phyloP scores from a whole-genome alignment of 2,888 invertebrate genomes.

The Actias luna region DNA sequence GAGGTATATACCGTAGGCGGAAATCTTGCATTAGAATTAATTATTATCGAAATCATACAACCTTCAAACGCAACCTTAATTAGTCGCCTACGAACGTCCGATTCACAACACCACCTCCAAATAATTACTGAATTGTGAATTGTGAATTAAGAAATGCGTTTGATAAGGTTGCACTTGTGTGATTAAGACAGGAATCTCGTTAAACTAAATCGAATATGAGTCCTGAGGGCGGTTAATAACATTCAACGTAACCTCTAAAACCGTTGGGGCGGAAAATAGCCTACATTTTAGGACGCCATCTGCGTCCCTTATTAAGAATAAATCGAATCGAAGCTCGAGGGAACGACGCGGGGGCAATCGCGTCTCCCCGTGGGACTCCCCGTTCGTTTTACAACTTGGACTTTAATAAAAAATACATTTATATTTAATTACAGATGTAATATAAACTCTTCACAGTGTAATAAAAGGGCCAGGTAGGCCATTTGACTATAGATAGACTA shows the following conservation, averaged over 20 bases:
- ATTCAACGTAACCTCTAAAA: conserved; percentile 19
- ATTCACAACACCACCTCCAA: background rate
- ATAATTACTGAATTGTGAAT: background rate
- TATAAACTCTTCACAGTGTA: too few species aligned
- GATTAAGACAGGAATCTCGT: conserved; percentile 15
- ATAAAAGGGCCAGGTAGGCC: too few species aligned
- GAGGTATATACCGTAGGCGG: too few species aligned
- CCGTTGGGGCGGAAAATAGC: conserved; percentile 21
- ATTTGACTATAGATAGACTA: too few species aligned
- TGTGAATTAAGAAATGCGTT: background rate
- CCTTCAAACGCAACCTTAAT: background rate
- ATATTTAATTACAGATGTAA: too few species aligned
- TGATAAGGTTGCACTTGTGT: background rate
- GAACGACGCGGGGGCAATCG: conserved; percentile 9
- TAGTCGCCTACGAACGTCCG: background rate
- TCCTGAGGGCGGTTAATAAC: conserved; percentile 18
- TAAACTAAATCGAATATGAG: conserved; percentile 20
- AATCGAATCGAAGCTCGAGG: conserved; percentile 33
- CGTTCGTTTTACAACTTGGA: background rate
- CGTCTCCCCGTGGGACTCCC: conserved; percentile 18
- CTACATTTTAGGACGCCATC: conserved; percentile 31
- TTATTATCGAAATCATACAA: background rate
- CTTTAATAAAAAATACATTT: conserved; percentile 7
- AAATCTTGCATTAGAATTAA: background rate
- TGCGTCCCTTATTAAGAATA: conserved; percentile 45